Evolutionary conservation across 2,888 invertebrate species (phyloP), one percentile per base, ranked within the genome.

Genomic region (Craniophora ligustri): DNA sequence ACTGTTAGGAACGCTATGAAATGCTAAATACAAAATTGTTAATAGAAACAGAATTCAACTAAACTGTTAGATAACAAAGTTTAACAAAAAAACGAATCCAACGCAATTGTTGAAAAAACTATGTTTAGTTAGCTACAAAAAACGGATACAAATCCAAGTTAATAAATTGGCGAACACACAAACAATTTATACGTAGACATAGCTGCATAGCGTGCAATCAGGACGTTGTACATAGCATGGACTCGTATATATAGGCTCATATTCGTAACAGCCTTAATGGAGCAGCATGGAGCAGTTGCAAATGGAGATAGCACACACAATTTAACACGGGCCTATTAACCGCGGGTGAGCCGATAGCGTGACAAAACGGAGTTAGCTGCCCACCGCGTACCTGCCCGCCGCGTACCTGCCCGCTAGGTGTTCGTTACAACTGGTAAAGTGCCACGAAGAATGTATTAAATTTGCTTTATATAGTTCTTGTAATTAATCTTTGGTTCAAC

Each of bases 301-400:
- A 87, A 88, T 87, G 81, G 79, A 89, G 88, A 88, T 87, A 86
- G 81, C 79, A 84, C 84, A 86, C 84, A 88, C 87, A 87, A 88
- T 88, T 88, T 86, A 89, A 84, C 86, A 84, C 81, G 77, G 76
- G 66, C 68, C 79, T 76, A 81, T 79, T 82, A 81, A 76, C 73
- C 69, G 65, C 58, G 65, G 44, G 73, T 58, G 63, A 73, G 72
- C 67, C 44, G 74, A 72, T 89, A 78, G 91, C 91, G 91, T 91
- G 91, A 86, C 89, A 85, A 67, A 67, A 61, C 74, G 84, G 81
- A 82, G 89, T 91, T 91, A 88, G 79, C 66, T 72, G n/a, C n/a
- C 32, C 67, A 63, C 71, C 64, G 73, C 61, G 63, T 53, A 74
- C 78, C 75, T 70, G 78, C 83, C 76, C 74, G 66, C 71, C 64